These are phyloP conservation scores for Drosophila kohkoa DNA, from an alignment of 1,140 invertebrate genomes.

Conservation along the genomic window DNA sequence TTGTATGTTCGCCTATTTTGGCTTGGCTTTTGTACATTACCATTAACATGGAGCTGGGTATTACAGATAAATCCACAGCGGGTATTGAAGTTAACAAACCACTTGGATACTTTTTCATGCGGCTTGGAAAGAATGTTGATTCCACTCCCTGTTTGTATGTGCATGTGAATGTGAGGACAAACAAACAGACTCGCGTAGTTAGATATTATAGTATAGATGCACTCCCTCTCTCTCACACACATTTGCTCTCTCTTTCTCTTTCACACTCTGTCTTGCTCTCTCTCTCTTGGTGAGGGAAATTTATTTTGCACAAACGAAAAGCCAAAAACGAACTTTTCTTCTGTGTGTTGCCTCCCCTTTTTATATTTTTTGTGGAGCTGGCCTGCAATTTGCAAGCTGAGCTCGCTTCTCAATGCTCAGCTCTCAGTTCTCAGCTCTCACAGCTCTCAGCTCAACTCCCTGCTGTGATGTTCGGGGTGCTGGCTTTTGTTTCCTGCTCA, in stretches of 20 bases:
- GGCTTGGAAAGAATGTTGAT: constrained; percentile 84
- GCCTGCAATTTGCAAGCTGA: constrained; percentile 67
- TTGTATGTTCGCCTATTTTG: constrained; percentile 41
- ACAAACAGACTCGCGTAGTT: constrained; percentile 58
- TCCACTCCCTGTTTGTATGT: constrained; percentile 82
- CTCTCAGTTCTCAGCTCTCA: constrained; percentile 36
- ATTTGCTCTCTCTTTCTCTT: constrained; percentile 23
- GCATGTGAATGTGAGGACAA: constrained; percentile 10
- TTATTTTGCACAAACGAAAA: constrained; percentile 71
- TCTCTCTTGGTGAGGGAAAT: constrained; percentile 40
- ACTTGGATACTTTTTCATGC: constrained; percentile 85
- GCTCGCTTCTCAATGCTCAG: constrained; percentile 15
- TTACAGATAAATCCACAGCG: constrained; percentile 84
- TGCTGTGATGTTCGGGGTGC: constrained; percentile 37
- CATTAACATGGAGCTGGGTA: constrained; percentile 84
- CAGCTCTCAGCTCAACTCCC: constrained; percentile 37
- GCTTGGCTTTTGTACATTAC: constrained; percentile 73
- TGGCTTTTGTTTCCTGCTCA: constrained; percentile 58
- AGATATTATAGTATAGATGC: constrained; percentile 58
- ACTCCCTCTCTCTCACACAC: constrained; percentile 43
- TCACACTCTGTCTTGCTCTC: constrained; percentile 1
- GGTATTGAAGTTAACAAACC: constrained; percentile 85
- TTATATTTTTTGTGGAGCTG: constrained; percentile 10
- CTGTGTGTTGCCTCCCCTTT: constrained; percentile 1
- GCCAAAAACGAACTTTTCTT: constrained; percentile 57